phyloP scores from a whole-genome alignment of 2,888 invertebrate species.

The Acanthoscelides obtectus region DNA sequence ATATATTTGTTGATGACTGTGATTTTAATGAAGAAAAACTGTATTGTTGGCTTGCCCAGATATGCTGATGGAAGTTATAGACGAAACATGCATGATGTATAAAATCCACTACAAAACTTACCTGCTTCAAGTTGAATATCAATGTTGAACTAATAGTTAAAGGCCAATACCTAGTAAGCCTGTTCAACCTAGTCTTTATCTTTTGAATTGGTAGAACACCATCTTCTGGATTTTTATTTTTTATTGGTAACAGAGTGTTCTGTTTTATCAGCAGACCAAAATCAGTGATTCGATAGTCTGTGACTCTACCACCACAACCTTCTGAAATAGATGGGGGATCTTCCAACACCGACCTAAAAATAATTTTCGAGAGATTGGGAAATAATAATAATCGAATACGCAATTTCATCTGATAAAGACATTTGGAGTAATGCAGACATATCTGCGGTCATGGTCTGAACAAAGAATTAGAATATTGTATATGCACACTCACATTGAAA shows the following conservation, averaged over 20 bases:
- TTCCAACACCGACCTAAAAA: constrained; percentile 72
- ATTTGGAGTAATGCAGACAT: too few species aligned
- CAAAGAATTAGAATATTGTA: too few species aligned
- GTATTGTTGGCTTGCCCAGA: too few species aligned
- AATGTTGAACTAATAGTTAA: constrained; percentile 85
- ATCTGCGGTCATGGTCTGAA: too few species aligned
- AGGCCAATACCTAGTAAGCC: constrained; percentile 84
- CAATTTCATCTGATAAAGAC: too few species aligned
- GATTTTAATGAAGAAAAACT: too few species aligned
- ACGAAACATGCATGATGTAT: too few species aligned
- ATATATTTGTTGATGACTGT: too few species aligned
- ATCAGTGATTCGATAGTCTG: constrained; percentile 84
- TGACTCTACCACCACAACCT: constrained; percentile 89
- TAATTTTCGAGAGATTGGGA: background rate
- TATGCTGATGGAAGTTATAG: background rate
- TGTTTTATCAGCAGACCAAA: constrained; percentile 85
- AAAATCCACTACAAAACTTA: constrained; percentile 41
- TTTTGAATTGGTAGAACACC: constrained; percentile 56
- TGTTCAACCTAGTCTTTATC: constrained; percentile 64
- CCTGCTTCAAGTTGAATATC: constrained; percentile 76
- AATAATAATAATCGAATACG: too few species aligned
- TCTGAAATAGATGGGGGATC: constrained; percentile 95
- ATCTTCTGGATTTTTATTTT: constrained; percentile 43
- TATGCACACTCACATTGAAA: too few species aligned
- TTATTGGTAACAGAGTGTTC: constrained; percentile 72